Base-by-base conservation (phyloP, 2,113 vertebrate species). In the Psettodes erumei region DNA sequence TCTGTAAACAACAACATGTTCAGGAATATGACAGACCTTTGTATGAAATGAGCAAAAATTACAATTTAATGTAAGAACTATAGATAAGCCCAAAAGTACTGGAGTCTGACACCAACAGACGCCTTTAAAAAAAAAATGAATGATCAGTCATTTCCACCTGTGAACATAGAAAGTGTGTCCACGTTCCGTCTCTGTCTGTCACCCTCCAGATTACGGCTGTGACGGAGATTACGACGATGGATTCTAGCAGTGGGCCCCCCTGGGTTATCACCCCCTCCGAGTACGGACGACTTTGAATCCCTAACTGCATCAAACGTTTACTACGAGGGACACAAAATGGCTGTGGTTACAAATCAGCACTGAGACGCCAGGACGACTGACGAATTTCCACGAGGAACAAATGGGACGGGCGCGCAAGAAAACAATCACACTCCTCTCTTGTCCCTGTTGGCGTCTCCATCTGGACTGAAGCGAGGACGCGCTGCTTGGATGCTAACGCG, bases 181-280 rank as follows among this genome's bases (percentile, higher is more conserved):
- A 50, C 25, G 2, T 40, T 30, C 8, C 1, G 1, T 59, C 21
- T 62, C 4, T 55, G 3, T 59, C 11, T 73, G 6, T 53, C 53
- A 1, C 47, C 38, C 89, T 94, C 61, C 94, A 98, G 97, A 96
- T 92, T 98, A 98, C 0, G 97, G 97, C 81, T 96, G 92, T 64
- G 96, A 98, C 0, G 84, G 91, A 11, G 97, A 98, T 0, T 96
- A 96, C 0, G 97, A 97, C 0, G 95, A 98, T 0, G 95, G 94
- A 58, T 95, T 94, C 88, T 96, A 93, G 45, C 79, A 0, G 9
- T 13, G 42, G 19, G 23, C 16, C 21, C 2, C 15, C 6, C 32
- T 9, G n/a, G n/a, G 21, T 23, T 5, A 2, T 53, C 9, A 1
- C 21, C 15, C 42, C 48, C 2, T 3, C 53, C 38, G 7, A 1